Conservation (phyloP, 2,797 vertebrate genomes). For the Eulemur coronatus region DNA sequence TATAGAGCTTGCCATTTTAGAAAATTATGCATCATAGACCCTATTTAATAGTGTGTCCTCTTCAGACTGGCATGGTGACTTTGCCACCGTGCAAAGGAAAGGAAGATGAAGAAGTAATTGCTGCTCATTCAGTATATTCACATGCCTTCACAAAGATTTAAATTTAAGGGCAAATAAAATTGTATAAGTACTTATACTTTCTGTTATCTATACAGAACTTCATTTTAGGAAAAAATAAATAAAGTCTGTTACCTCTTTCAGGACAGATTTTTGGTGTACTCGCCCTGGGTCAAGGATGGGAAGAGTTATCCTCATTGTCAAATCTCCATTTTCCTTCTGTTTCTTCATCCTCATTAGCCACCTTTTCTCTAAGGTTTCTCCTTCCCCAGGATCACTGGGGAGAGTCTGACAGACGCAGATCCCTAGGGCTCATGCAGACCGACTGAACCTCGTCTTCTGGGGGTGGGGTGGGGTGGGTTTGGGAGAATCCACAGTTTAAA, state of each 20-base stretch:
- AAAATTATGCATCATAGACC: conserved; percentile 16
- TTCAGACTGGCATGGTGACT: background rate
- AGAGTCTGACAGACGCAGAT: background rate
- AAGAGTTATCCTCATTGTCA: background rate
- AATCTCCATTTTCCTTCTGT: background rate
- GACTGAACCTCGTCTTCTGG: background rate
- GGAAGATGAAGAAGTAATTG: background rate
- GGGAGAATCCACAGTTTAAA: conserved; percentile 42
- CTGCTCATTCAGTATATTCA: background rate
- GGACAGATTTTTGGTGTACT: background rate
- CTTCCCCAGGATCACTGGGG: background rate
- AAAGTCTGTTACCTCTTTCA: conserved; percentile 13
- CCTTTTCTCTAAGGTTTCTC: background rate
- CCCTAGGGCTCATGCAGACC: background rate
- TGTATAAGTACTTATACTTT: background rate
- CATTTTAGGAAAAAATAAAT: conserved; percentile 6
- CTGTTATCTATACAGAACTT: background rate
- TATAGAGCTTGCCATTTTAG: conserved; percentile 76
- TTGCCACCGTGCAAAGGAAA: background rate
- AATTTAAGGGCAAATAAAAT: conserved; percentile 16
- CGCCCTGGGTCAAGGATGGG: background rate
- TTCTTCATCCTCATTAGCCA: background rate
- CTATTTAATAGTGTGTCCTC: background rate
- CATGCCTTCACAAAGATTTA: background rate
- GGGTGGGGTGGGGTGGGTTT: background rate